A percentile compares a stretch with the other conserved stretches of the same genome.
These are phyloP conservation scores for Bilobella aurantiaca DNA, from an alignment of 1,140 invertebrate species.

Conservation along the genomic window DNA sequence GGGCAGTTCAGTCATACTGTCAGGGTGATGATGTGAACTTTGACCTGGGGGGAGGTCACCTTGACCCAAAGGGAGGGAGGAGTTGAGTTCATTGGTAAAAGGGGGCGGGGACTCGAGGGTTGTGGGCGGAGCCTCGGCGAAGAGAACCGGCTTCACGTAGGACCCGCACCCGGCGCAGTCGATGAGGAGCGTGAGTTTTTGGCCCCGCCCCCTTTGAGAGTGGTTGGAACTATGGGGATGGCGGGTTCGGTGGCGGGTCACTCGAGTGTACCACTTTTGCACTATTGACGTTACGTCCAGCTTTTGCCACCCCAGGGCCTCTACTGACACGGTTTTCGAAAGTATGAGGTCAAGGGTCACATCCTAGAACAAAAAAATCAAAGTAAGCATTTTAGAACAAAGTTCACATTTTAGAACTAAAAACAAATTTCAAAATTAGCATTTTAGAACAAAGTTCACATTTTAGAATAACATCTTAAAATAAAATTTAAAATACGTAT, in stretches of 20 bases:
- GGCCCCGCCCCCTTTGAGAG: constrained; percentile 42
- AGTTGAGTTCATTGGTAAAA: background rate
- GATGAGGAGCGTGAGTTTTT: constrained; percentile 61
- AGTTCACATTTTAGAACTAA: too few species aligned
- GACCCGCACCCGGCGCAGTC: constrained; percentile 71
- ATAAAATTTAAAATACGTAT: too few species aligned
- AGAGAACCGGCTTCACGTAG: constrained; percentile 43
- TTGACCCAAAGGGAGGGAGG: too few species aligned
- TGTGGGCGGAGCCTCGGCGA: constrained; percentile 10
- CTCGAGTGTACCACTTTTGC: constrained; percentile 52
- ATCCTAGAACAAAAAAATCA: constrained; percentile 32
- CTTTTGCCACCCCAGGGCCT: constrained; percentile 69
- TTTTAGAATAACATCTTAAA: too few species aligned
- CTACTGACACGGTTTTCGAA: constrained; percentile 55
- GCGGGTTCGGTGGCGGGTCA: constrained; percentile 27
- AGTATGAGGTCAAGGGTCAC: constrained; percentile 40
- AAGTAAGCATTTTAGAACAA: too few species aligned
- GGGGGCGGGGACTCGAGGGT: background rate
- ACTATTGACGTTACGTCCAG: constrained; percentile 69
- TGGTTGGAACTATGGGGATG: constrained; percentile 27
- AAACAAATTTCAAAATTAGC: too few species aligned
- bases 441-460: too few species aligned
- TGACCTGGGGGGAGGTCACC: too few species aligned
- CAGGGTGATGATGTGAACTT: too few species aligned
- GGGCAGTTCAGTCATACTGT: constrained; percentile 28